A percentile compares a stretch with the other conserved stretches of the same genome.
Evolutionary conservation across 2,797 vertebrate species (phyloP).

Genomic region (Dipus sagitta): DNA sequence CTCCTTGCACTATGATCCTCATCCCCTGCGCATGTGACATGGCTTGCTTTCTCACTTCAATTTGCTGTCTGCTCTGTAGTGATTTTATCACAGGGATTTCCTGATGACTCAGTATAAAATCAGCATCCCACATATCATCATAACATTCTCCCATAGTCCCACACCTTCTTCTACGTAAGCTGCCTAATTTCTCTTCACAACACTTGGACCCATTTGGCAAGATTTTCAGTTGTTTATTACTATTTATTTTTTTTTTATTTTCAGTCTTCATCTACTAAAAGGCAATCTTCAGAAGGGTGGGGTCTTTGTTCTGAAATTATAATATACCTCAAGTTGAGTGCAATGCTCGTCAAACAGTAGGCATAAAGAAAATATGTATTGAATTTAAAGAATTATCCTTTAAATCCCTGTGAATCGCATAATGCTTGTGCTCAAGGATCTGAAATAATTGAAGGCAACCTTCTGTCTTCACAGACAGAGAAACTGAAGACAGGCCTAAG

Average conservation of each 20-base stretch:
- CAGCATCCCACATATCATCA: not conserved
- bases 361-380: not conserved
- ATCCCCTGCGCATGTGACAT: not conserved
- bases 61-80: not conserved
- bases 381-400: not conserved
- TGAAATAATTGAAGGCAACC: not conserved
- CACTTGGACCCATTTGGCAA: not conserved
- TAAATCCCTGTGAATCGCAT: not conserved
- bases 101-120: not conserved
- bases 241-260: not conserved
- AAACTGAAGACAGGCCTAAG: not conserved
- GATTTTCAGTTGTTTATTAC: not conserved
- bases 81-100: not conserved
- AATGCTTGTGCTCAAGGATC: too few relatives aligned
- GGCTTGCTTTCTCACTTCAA: not conserved
- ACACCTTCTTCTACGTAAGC: not conserved
- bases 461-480: not conserved
- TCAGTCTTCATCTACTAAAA: not conserved
- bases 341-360: not conserved
- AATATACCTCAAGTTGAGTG: not conserved
- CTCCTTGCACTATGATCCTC: not conserved
- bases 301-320: not conserved
- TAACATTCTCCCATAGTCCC: rapidly evolving
- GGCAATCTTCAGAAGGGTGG: not conserved
- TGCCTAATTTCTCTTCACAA: slow-evolving; percentile 6